Conservation (phyloP, 2,888 invertebrate species). For the Sturmia bella region DNA sequence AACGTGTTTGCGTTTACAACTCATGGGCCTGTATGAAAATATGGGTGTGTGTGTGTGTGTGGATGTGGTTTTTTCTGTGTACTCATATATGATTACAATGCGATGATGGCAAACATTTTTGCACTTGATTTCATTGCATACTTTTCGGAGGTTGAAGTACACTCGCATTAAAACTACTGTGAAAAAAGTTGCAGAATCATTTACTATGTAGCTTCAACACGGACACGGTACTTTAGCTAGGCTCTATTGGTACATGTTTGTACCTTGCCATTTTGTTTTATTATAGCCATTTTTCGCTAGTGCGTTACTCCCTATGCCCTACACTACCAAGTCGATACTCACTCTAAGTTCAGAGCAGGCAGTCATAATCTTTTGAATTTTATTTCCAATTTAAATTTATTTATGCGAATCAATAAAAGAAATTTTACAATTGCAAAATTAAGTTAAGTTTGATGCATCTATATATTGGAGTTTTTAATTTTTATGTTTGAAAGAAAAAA, state of each 20-base stretch:
- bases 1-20: neutral
- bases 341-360: neutral
- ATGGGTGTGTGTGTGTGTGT: neutral
- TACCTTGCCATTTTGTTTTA: constrained; percentile 23
- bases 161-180: constrained; percentile 2
- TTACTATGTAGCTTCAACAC: constrained; percentile 48
- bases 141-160: constrained; percentile 54
- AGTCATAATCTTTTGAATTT: too few species aligned
- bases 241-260: constrained; percentile 56
- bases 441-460: too few species aligned
- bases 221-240: constrained; percentile 56
- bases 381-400: too few species aligned
- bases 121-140: constrained; percentile 69
- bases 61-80: constrained; percentile 1
- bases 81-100: constrained; percentile 59
- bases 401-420: too few species aligned
- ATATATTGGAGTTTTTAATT: too few species aligned
- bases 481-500: too few species aligned
- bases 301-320: constrained; percentile 11
- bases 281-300: neutral
- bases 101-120: constrained; percentile 62
- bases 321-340: neutral
- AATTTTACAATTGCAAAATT: too few species aligned
- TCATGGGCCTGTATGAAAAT: neutral
- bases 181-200: constrained; percentile 8